A percentile compares a stretch with the other conserved stretches of the same genome.
Conservation (phyloP, 2,113 vertebrate species). For the Pedetes capensis region DNA sequence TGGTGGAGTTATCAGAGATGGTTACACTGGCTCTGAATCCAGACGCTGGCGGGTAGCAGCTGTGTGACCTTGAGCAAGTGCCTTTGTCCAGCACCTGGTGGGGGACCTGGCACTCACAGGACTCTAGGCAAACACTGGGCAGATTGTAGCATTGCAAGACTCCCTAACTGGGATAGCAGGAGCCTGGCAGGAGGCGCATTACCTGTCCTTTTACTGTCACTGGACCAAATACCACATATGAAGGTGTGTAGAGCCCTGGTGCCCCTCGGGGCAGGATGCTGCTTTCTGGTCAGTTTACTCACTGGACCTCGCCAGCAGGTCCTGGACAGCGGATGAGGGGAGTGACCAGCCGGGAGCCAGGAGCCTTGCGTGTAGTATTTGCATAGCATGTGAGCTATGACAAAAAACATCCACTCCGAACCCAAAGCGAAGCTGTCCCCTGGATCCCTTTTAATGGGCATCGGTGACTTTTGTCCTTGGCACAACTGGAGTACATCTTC, state of each 20-base stretch:
- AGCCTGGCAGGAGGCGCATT: background rate
- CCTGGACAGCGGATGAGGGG: background rate
- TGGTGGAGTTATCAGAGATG: background rate
- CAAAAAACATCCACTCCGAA: background rate
- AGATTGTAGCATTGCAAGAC: background rate
- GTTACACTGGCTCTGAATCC: background rate
- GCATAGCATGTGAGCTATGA: background rate
- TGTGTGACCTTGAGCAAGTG: background rate
- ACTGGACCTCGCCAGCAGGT: background rate
- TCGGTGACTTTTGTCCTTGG: conserved; percentile 56
- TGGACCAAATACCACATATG: fast-evolving
- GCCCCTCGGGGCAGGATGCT: background rate
- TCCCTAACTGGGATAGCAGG: fast-evolving
- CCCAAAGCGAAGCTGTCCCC: conserved; percentile 9
- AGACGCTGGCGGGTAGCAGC: background rate
- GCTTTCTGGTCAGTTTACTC: background rate
- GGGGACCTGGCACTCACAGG: too few relatives aligned
- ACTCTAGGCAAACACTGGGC: fast-evolving
- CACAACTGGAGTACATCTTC: conserved; percentile 56
- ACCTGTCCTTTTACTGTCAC: background rate
- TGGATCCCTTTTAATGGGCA: conserved; percentile 37
- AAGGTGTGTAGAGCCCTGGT: background rate
- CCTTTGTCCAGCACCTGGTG: background rate
- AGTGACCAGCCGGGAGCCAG: too few relatives aligned
- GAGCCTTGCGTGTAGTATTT: background rate